Evolutionary conservation across 2,797 vertebrate genomes (phyloP).

Genomic region (Lepus oiostolus): DNA sequence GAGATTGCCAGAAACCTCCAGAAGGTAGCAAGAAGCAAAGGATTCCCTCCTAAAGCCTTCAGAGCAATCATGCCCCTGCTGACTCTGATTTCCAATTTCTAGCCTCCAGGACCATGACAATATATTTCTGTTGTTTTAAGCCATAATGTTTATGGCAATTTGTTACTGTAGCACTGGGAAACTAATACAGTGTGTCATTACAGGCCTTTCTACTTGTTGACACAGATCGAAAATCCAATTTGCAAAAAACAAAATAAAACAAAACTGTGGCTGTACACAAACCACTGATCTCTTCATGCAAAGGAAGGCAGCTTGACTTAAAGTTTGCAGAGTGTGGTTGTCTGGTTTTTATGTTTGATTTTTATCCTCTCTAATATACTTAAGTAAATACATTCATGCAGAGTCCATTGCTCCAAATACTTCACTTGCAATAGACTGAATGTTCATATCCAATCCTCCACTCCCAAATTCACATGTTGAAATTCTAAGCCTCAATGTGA

Average conservation of each 20-base stretch:
- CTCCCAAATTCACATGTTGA: not conserved
- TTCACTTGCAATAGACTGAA: not conserved
- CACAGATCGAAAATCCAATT: conserved; percentile 35
- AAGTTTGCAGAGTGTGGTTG: not conserved
- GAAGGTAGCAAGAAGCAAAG: conserved; percentile 40
- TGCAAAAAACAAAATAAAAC: conserved; percentile 21
- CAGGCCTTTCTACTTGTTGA: conserved; percentile 21
- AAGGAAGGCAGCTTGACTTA: conserved; percentile 23
- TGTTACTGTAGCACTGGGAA: not conserved
- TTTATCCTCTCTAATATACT: conserved; percentile 37
- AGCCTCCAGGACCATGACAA: not conserved
- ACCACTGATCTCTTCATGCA: conserved; percentile 1
- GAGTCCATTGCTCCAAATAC: not conserved
- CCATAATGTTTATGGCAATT: conserved; percentile 5
- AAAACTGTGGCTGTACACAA: conserved; percentile 38
- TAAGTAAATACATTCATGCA: conserved; percentile 26
- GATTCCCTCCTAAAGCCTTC: not conserved
- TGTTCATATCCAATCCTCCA: not conserved
- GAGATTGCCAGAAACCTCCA: not conserved
- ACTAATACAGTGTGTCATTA: not conserved
- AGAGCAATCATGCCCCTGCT: not conserved
- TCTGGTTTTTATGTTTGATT: conserved; percentile 7
- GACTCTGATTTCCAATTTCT: conserved; percentile 25
- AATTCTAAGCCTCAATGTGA: not conserved
- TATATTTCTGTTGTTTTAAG: conserved; percentile 49